phyloP scores from a whole-genome alignment of 2,113 vertebrate genomes.

The Protomyctophum bolini region DNA sequence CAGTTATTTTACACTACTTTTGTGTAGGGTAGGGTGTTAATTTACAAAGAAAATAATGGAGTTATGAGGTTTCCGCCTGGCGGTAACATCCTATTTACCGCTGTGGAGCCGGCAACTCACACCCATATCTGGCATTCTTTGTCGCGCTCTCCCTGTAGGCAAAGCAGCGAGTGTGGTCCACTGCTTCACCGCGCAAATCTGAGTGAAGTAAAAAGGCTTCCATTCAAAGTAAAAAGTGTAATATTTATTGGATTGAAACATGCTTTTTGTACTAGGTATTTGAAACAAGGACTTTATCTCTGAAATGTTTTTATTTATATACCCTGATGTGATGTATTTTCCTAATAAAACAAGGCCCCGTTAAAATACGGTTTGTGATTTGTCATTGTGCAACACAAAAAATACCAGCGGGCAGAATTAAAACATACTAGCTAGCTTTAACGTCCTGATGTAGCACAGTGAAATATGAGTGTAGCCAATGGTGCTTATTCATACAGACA shows the following conservation, averaged over 20 bases:
- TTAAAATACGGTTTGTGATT: not conserved
- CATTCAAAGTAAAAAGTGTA: conserved; percentile 21
- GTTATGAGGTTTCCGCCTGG: no score
- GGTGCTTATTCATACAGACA: no score
- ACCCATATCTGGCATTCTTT: conserved; percentile 17
- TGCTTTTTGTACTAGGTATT: conserved; percentile 32
- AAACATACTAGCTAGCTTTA: no score
- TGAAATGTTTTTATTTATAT: conserved; percentile 35
- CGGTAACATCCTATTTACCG: no score
- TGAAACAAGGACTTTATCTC: conserved; percentile 20
- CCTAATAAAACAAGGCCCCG: conserved; percentile 47
- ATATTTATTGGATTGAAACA: conserved; percentile 44
- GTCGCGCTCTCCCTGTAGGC: not conserved
- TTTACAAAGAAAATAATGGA: no score
- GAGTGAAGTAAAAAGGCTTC: conserved; percentile 5
- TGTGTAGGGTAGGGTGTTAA: no score
- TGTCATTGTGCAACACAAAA: not conserved
- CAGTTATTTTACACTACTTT: conserved; percentile 1
- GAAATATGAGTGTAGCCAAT: no score
- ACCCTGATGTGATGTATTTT: conserved; percentile 38
- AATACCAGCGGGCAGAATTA: no score
- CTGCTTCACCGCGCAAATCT: conserved; percentile 21
- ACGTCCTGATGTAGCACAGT: no score
- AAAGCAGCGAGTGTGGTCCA: conserved; percentile 12
- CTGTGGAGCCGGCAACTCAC: not conserved